Evolutionary conservation across 2,797 vertebrate genomes (phyloP).

Genomic region (Hybognathus amarus): DNA sequence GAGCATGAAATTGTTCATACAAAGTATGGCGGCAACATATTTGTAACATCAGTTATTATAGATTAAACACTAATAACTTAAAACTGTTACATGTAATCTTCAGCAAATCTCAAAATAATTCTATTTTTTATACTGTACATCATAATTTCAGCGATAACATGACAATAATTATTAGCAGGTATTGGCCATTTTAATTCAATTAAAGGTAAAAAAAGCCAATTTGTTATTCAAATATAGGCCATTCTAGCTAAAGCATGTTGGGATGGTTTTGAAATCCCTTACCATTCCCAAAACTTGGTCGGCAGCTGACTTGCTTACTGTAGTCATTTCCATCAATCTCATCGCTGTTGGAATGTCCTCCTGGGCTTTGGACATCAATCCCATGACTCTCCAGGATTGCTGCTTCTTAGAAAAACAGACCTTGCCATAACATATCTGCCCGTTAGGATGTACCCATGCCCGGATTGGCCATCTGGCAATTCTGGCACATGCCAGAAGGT

Average conservation of each 20-base stretch:
- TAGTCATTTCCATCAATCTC: slow-evolving; percentile 96
- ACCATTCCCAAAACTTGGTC: slow-evolving; percentile 51
- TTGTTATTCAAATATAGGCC: background rate
- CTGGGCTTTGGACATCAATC: slow-evolving; percentile 97
- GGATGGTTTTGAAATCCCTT: slow-evolving; percentile 7
- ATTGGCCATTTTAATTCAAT: background rate
- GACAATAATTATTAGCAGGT: background rate
- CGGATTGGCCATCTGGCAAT: too few relatives aligned
- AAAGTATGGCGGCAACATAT: background rate
- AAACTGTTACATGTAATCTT: background rate
- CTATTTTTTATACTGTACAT: background rate
- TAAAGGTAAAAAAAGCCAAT: background rate
- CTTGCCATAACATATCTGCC: slow-evolving; percentile 91
- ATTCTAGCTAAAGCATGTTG: background rate
- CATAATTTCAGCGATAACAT: background rate
- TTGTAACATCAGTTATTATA: background rate
- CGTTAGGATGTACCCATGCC: background rate
- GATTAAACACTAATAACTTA: background rate
- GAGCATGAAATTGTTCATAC: slow-evolving; percentile 4
- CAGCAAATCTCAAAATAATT: background rate
- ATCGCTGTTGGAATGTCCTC: slow-evolving; percentile 96
- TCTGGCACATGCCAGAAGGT: too few relatives aligned
- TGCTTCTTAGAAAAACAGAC: slow-evolving; percentile 99
- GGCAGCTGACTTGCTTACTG: slow-evolving; percentile 87
- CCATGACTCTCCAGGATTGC: slow-evolving; percentile 99